A percentile compares a stretch with the other conserved stretches of the same genome.
These are phyloP conservation scores for Acanthaster planci DNA, from an alignment of 35 echinoderm and acorn worm species.

Conservation along the genomic window DNA sequence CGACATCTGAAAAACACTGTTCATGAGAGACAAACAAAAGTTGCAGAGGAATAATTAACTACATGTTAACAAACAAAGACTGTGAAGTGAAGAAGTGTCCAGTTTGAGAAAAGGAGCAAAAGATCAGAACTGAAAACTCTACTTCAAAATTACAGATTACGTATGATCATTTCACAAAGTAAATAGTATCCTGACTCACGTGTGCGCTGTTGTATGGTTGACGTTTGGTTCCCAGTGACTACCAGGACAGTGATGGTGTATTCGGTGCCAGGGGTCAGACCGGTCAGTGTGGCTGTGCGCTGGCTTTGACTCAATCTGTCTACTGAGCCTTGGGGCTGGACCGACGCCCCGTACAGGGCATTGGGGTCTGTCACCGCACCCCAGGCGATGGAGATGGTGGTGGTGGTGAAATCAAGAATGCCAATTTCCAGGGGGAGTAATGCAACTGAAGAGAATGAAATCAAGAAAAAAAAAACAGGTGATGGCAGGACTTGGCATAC, in stretches of 20 bases:
- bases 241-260: slow-evolving; percentile 1
- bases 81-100: too few species aligned
- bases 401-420: slow-evolving; percentile 31
- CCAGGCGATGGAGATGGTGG: slow-evolving; percentile 31
- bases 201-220: not conserved
- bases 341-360: not conserved
- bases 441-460: not conserved
- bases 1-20: too few species aligned
- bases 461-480: not conserved
- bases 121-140: too few species aligned
- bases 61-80: too few species aligned
- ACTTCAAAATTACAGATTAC: too few species aligned
- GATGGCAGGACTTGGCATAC: too few species aligned
- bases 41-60: too few species aligned
- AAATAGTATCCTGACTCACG: not conserved
- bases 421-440: slow-evolving; percentile 21
- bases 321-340: not conserved
- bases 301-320: not conserved
- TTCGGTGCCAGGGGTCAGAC: not conserved
- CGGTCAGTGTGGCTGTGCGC: not conserved
- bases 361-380: not conserved
- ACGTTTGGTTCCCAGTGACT: not conserved
- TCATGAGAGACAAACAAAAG: too few species aligned
- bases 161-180: too few species aligned
- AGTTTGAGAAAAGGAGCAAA: too few species aligned